phyloP scores from a whole-genome alignment of 1,140 invertebrate species.

The Hycleus cichorii region DNA sequence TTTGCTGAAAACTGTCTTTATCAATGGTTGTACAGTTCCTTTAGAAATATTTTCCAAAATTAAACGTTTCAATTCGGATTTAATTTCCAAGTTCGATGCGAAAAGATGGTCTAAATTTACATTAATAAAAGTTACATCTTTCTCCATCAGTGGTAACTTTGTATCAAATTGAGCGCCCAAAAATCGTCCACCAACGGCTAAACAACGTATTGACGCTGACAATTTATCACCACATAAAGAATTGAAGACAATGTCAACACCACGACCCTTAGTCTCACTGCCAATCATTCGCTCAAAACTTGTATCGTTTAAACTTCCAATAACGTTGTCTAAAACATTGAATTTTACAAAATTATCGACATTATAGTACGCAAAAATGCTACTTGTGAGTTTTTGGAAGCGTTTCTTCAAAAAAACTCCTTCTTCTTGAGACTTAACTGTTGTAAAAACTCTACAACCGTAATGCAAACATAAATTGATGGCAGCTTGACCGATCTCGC shows the following conservation, averaged over 20 bases:
- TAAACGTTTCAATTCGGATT: slow-evolving; percentile 45
- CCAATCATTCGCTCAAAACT: slow-evolving; percentile 66
- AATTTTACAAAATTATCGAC: too few species aligned
- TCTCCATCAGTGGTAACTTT: slow-evolving; percentile 67
- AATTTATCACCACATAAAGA: slow-evolving; percentile 73
- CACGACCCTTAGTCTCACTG: slow-evolving; percentile 50
- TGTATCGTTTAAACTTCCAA: slow-evolving; percentile 63
- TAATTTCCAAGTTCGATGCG: slow-evolving; percentile 50
- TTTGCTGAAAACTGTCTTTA: slow-evolving; percentile 50
- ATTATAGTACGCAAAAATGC: too few species aligned
- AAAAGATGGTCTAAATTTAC: slow-evolving; percentile 67
- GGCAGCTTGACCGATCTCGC: slow-evolving; percentile 81
- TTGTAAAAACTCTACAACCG: slow-evolving; percentile 66
- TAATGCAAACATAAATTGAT: slow-evolving; percentile 68
- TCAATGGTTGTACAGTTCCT: slow-evolving; percentile 80
- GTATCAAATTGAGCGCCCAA: slow-evolving; percentile 50
- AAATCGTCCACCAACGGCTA: slow-evolving; percentile 61
- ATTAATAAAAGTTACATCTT: slow-evolving; percentile 80
- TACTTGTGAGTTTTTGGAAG: slow-evolving; percentile 53
- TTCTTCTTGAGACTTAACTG: slow-evolving; percentile 68
- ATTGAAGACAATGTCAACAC: slow-evolving; percentile 73
- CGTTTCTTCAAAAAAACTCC: slow-evolving; percentile 61
- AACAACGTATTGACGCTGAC: slow-evolving; percentile 67
- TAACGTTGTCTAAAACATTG: slow-evolving; percentile 42
- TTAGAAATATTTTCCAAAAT: slow-evolving; percentile 75